Evolutionary conservation across 2,797 vertebrate species (phyloP), one percentile per base, ranked within the genome.

Genomic region (Rallus crepitans): DNA sequence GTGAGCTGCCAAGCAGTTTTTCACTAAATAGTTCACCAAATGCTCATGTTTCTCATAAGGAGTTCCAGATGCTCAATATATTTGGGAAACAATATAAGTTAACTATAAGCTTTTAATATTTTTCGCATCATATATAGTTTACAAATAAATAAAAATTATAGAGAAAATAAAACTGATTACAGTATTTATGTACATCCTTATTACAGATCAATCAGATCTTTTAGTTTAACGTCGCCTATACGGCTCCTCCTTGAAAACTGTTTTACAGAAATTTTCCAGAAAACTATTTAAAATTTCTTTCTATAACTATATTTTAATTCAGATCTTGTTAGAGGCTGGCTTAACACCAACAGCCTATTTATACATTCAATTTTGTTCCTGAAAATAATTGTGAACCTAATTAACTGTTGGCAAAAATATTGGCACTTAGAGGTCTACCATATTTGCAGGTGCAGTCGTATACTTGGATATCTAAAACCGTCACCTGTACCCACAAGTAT

Each of bases 341-440:
- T 85, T 84, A 89, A 87, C 81, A 97, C 68, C 93, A 96, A 77
- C 66, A 68, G 75, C 50, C 75, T 92, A 90, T 97, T 96, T 92
- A 93, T 94, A 86, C 64, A 93, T 92, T 48, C 86, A 90, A 61
- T 95, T 96, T 95, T 87, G 70, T 60, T 92, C 90, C 90, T 77
- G 90, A 93, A 96, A 94, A 95, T 95, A 96, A 95, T 92, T 93
- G 81, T 93, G 90, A 92, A 92, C 64, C 66, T 94, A 97, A 97
- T 96, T 96, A 97, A 94, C 91, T 89, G 81, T 70, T 95, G 95
- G 95, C 95, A 94, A 96, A 95, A 89, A 94, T 92, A 95, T 39
- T 94, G 91, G 91, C 77, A 93, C 76, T 94, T 90, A 93, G 63
- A 94, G 77, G 88, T 90, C 81, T 89, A 31, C 96, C 90, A 21